Evolutionary conservation across 2,797 vertebrate species (phyloP).

Genomic region (Nyctalus aviator): DNA sequence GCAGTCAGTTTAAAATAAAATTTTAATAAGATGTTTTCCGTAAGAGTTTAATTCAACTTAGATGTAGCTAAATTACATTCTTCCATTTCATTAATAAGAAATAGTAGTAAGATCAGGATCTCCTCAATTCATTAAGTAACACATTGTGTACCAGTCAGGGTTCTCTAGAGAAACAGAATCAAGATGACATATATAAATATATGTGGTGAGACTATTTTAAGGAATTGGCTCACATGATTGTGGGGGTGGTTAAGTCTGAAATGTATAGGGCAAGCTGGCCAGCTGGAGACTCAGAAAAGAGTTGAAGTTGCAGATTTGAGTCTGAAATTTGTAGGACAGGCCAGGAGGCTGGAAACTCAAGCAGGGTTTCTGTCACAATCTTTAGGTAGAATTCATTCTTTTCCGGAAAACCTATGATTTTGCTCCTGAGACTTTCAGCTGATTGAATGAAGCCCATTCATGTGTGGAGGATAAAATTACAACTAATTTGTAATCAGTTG

Average conservation of each 20-base stretch:
- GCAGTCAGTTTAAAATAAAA: background rate
- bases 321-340: background rate
- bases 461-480: background rate
- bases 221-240: background rate
- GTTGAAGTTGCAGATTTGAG: background rate
- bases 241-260: background rate
- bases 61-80: conserved; percentile 24
- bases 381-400: conserved; percentile 13
- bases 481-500: background rate
- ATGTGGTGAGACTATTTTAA: conserved; percentile 7
- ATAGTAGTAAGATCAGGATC: background rate
- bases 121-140: conserved; percentile 21
- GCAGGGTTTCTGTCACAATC: background rate
- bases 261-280: background rate
- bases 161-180: conserved; percentile 14
- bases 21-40: background rate
- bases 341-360: background rate
- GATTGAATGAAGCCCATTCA: background rate
- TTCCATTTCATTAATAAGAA: conserved; percentile 57
- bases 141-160: background rate
- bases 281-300: background rate
- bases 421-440: background rate
- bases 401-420: conserved; percentile 42
- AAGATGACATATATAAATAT: background rate
- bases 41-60: conserved; percentile 31